These are phyloP conservation scores for Sycobia sp. DNA, from an alignment of 1,140 invertebrate genomes.

Conservation along the genomic window DNA sequence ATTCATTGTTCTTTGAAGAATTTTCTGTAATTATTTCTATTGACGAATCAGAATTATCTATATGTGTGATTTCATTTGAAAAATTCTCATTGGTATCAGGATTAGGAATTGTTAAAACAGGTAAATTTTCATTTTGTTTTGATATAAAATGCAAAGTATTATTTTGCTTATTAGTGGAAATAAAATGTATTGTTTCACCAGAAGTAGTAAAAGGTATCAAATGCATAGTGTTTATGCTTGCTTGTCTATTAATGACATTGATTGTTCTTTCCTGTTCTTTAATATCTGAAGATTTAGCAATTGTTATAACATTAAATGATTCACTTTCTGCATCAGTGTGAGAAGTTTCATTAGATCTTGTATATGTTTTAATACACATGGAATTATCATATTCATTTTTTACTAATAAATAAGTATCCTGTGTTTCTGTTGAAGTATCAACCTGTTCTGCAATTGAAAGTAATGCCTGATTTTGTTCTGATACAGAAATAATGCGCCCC, in stretches of 20 bases:
- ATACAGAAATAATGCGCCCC: constrained; percentile 25
- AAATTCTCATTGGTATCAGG: constrained; percentile 47
- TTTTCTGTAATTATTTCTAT: background rate
- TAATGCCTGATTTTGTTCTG: constrained; percentile 45
- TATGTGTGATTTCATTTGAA: constrained; percentile 49
- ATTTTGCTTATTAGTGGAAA: constrained; percentile 38
- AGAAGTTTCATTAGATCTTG: background rate
- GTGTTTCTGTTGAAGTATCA: constrained; percentile 9
- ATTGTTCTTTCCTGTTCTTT: background rate
- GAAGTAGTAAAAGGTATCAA: constrained; percentile 25
- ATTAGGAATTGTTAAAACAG: constrained; percentile 52
- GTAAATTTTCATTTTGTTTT: constrained; percentile 49
- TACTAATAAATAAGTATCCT: constrained; percentile 37
- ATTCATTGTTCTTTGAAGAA: background rate
- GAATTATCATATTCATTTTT: constrained; percentile 27
- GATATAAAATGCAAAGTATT: constrained; percentile 52
- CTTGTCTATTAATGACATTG: background rate
- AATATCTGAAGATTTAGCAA: constrained; percentile 14
- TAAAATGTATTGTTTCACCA: constrained; percentile 28
- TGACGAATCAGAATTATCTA: constrained; percentile 29
- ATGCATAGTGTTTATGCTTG: constrained; percentile 11
- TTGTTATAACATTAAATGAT: constrained; percentile 23
- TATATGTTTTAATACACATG: constrained; percentile 11
- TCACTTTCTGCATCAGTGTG: background rate
- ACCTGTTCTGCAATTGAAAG: constrained; percentile 45